phyloP scores from a whole-genome alignment of 1,140 invertebrate genomes.

The Saxidomus purpurata region DNA sequence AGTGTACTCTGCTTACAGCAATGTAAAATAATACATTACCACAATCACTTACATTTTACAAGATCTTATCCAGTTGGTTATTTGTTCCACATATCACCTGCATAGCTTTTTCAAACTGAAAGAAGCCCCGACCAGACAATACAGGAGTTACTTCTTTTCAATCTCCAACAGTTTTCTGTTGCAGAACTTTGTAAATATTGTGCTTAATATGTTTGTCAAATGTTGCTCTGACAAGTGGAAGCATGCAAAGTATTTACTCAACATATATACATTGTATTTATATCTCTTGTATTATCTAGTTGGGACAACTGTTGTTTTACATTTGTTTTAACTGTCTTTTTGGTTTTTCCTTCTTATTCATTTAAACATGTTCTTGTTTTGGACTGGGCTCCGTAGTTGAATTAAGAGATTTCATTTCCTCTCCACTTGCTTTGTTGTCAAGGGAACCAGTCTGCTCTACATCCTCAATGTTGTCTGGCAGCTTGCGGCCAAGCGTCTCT shows the following conservation, averaged over 20 bases:
- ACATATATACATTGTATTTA: too few species aligned
- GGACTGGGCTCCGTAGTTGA: neutral
- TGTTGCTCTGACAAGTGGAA: too few species aligned
- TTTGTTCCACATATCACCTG: neutral
- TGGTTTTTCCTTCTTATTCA: neutral
- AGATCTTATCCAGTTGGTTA: too few species aligned
- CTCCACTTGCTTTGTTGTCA: neutral
- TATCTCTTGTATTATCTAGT: neutral
- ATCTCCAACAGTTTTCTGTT: too few species aligned
- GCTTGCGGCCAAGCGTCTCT: conserved; percentile 88
- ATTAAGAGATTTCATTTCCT: conserved; percentile 54
- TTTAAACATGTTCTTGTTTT: conserved; percentile 32
- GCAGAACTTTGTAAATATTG: too few species aligned
- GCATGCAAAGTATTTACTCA: neutral
- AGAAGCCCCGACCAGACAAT: neutral
- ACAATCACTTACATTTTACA: too few species aligned
- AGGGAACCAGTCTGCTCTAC: conserved; percentile 67
- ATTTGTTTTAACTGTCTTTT: neutral
- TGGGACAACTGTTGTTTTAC: neutral
- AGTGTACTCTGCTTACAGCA: neutral
- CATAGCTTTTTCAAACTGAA: neutral
- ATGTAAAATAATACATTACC: neutral
- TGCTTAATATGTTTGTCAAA: too few species aligned
- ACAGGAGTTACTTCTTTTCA: too few species aligned
- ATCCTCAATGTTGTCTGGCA: conserved; percentile 89